Base-by-base conservation (phyloP, 2,888 invertebrate species). In the Eudasyphora cyanicolor region DNA sequence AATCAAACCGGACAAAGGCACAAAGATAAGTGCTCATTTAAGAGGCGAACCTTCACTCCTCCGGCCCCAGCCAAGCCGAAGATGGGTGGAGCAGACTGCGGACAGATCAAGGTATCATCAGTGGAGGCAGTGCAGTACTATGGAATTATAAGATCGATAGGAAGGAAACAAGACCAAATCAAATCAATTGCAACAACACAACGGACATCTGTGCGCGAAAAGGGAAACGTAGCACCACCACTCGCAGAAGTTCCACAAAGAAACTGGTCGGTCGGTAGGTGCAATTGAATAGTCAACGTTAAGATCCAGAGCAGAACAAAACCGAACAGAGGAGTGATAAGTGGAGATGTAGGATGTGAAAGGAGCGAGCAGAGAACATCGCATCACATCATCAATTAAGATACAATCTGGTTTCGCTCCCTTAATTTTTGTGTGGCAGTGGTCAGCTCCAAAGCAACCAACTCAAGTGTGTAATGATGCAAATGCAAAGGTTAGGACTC, bases 91-190 rank as follows among this genome's bases (percentile, higher is more conserved):
- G 35, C 60, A 29, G 29, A 60, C 17, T 10, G 24, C 7, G 42
- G 17, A 1, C 38, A n/a, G 42, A 42, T 14, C 38, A 35, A 42
- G 54, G 73, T 38, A 21, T 49, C 21, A 6, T n/a, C 12, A 24
- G 2, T 24, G 57, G 38, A 21, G 54, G 38, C 3, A 67, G 69
- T 17, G 19, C 51, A 8, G 19, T 29, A 71, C 35, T 29, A 49
- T 14, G 29, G 35, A 42, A 79, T 51, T 38, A 35, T 75, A 83
- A 83, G 80, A 83, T 83, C 69, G 78, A 80, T 80, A 60, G 78
- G 81, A 80, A 84, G 83, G 83, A 84, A 84, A 60, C 78, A 71
- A 78, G 64, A 83, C 77, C 64, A n/a, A n/a, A 76, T 84, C 71
- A 81, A 67, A 78, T 81, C 74, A 71, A 70, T 80, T 80, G 69